Base-by-base conservation (phyloP, 2,113 vertebrate species). In the Pomatorhinus ruficollis region DNA sequence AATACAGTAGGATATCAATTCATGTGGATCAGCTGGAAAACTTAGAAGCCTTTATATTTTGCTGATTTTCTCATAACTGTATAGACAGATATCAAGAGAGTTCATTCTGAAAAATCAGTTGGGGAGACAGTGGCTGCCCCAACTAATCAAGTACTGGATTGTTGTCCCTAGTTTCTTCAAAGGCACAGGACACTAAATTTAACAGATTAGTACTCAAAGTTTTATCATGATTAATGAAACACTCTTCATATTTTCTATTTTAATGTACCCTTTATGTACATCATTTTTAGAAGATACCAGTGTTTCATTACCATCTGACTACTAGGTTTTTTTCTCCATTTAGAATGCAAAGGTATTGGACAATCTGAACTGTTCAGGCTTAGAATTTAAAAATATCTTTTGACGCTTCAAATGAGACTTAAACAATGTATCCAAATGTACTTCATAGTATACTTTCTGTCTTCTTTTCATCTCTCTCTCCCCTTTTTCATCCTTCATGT, bases 1-100 rank as follows among this genome's bases (percentile, higher is more conserved):
- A 98, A 97, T 95, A 93, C 30, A 56, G 9, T 88, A 70, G 18
- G 45, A 64, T 63, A 75, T 17, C 33, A 78, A 65, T 84, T 57
- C 3, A 0, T 61, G n/a, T 93, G 80, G 61, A 61, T 84, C 57
- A 86, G 14, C 20, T 87, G 45, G 61, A 91, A 93, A 92, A 83
- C 18, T 24, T 42, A 52, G 79, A 93, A 89, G 69, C 20, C 27
- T 83, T 44, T 88, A 42, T 50, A 61, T 35, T 91, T 72, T 80
- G 47, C 71, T 75, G 28, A 56, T 90, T 42, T 90, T 92, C 44
- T 39, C 88, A 13, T 10, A 50, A 66, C 52, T 81, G 23, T 40
- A 77, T 35, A 57, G 52, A 63, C 50, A 75, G 24, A 80, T 80
- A 24, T 89, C 37, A 90, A 39, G 75, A 75, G 22, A 89, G 9